Conservation (phyloP, 2,888 invertebrate genomes). For the Cancer borealis region DNA sequence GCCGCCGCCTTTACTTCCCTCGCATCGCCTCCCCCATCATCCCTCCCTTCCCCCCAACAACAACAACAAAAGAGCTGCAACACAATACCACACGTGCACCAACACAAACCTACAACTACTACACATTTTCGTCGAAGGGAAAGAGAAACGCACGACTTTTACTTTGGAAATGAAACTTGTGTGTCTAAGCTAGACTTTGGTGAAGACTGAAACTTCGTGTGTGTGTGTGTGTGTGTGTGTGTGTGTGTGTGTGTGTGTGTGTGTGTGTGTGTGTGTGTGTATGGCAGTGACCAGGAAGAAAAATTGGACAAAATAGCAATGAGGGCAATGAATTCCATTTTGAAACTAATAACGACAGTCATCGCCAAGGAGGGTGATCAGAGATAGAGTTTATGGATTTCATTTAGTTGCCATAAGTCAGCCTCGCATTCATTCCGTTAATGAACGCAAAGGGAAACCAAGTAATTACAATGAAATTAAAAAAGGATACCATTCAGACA, state of each 20-base stretch:
- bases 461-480: not conserved
- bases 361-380: not conserved
- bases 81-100: conserved; percentile 15
- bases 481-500: not conserved
- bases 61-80: conserved; percentile 11
- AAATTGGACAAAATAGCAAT: not conserved
- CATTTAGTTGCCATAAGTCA: not conserved
- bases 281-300: not conserved
- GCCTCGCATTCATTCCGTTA: not conserved
- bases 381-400: not conserved
- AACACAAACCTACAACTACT: conserved; percentile 14
- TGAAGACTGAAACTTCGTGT: not conserved
- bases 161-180: not conserved
- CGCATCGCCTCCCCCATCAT: not conserved
- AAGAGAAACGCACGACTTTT: not conserved
- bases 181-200: not conserved
- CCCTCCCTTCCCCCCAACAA: not conserved
- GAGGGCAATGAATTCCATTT: not conserved
- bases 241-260: not conserved
- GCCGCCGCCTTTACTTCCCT: not conserved
- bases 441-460: not conserved
- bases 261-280: not conserved
- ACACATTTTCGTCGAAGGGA: not conserved
- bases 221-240: not conserved
- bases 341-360: not conserved